These are phyloP conservation scores for Platanista minor DNA, from an alignment of 2,113 vertebrate species.

Conservation along the genomic window DNA sequence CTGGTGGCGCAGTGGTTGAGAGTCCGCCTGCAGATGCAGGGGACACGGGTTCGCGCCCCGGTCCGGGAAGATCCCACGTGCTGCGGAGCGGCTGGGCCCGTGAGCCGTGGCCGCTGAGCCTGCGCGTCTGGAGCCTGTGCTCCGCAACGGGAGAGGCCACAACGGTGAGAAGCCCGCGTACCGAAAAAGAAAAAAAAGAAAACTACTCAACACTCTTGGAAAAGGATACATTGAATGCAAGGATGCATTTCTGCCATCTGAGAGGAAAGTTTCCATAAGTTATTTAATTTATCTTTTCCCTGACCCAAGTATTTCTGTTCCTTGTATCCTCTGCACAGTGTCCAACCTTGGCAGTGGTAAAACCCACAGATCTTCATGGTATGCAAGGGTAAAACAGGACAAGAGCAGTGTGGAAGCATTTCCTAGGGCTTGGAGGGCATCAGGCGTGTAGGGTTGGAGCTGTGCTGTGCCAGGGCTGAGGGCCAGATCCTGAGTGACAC, in stretches of 20 bases:
- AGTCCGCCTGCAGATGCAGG: too few relatives aligned
- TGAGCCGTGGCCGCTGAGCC: too few relatives aligned
- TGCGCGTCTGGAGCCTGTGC: too few relatives aligned
- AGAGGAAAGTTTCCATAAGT: neutral
- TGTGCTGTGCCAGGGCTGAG: neutral
- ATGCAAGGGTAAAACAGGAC: neutral
- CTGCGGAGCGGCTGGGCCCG: too few relatives aligned
- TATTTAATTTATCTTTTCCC: neutral
- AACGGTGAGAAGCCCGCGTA: too few relatives aligned
- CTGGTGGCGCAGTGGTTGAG: too few relatives aligned
- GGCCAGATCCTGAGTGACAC: neutral
- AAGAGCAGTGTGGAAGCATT: neutral
- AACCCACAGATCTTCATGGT: neutral
- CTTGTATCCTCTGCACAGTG: neutral
- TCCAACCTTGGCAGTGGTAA: neutral
- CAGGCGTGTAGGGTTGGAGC: neutral
- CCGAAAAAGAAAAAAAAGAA: too few relatives aligned
- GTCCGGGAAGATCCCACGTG: too few relatives aligned
- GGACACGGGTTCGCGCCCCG: too few relatives aligned
- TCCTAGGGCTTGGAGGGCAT: neutral
- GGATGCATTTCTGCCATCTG: neutral
- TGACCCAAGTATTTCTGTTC: neutral
- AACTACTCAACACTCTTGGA: neutral
- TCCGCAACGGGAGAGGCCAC: too few relatives aligned
- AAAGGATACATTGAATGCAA: neutral